A percentile compares a stretch with the other conserved stretches of the same genome.
Conservation (phyloP, 2,888 invertebrate species). For the Diplolepis rosae region DNA sequence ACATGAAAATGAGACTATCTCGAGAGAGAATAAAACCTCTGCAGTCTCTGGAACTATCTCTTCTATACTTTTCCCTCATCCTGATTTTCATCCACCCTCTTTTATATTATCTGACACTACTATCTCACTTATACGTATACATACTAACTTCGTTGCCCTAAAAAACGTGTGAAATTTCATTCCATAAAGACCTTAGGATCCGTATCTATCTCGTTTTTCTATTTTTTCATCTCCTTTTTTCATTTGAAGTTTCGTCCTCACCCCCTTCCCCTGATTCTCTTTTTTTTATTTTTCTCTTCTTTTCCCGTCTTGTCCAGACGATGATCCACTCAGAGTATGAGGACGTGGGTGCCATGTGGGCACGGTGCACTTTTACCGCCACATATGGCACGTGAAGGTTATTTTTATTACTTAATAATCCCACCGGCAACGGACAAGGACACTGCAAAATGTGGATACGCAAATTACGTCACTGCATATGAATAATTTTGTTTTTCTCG, state of each 20-base stretch:
- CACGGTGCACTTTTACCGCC: conserved; percentile 59
- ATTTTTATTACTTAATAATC: conserved; percentile 57
- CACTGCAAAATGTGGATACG: background rate
- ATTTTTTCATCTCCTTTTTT: background rate
- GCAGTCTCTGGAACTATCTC: background rate
- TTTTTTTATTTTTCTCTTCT: background rate
- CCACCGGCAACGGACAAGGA: conserved; percentile 9
- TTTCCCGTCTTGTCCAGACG: background rate
- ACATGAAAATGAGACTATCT: conserved; percentile 47
- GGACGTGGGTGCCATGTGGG: conserved; percentile 53
- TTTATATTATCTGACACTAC: conserved; percentile 24
- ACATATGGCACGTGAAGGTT: conserved; percentile 58
- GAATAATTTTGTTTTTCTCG: background rate
- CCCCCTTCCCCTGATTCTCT: background rate
- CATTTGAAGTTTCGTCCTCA: background rate
- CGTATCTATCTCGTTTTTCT: no score
- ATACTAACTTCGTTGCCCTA: background rate
- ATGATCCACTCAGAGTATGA: conserved; percentile 10
- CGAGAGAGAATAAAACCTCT: conserved; percentile 7
- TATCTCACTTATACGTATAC: conserved; percentile 9
- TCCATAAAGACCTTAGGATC: conserved; percentile 11
- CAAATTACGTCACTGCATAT: conserved; percentile 4
- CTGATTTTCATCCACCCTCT: conserved; percentile 32
- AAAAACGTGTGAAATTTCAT: conserved; percentile 38
- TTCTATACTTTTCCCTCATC: conserved; percentile 28